phyloP scores from a whole-genome alignment of 2,113 vertebrate genomes.

The Cranoglanis bouderius region DNA sequence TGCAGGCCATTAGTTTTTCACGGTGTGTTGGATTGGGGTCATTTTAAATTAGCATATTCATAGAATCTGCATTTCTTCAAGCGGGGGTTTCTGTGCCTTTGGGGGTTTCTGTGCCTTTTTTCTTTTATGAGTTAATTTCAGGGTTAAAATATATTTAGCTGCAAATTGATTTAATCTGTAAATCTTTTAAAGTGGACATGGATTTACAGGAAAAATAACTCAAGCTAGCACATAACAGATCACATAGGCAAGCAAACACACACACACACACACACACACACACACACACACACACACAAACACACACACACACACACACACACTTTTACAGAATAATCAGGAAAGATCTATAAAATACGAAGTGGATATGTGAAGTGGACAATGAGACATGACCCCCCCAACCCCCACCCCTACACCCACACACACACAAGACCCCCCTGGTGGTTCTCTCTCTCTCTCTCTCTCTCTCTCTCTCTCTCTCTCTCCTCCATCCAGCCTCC shows the following conservation, averaged over 20 bases:
- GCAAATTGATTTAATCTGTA: not conserved
- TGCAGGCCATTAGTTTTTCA: not conserved
- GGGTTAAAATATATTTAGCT: not conserved
- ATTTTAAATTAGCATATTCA: not conserved
- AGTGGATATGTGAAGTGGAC: too few relatives aligned
- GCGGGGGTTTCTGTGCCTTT: too few relatives aligned
- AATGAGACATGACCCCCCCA: too few relatives aligned
- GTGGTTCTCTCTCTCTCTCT: not conserved
- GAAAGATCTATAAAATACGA: slow-evolving; percentile 10
- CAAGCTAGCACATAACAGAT: not conserved
- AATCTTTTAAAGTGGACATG: not conserved
- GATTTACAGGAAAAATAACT: not conserved
- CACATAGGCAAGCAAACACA: not conserved
- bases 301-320: not conserved
- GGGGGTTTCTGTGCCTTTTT: not conserved
- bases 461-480: not conserved
- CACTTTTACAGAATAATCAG: not conserved
- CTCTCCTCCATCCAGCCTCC: not conserved
- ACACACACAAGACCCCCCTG: too few relatives aligned
- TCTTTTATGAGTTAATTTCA: not conserved
- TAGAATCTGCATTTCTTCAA: not conserved
- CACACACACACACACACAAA: not conserved
- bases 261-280: not conserved
- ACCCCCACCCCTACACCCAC: too few relatives aligned
- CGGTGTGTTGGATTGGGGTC: not conserved